Conservation (phyloP, 2,888 invertebrate genomes). For the Zhuqinia jingwanae region DNA sequence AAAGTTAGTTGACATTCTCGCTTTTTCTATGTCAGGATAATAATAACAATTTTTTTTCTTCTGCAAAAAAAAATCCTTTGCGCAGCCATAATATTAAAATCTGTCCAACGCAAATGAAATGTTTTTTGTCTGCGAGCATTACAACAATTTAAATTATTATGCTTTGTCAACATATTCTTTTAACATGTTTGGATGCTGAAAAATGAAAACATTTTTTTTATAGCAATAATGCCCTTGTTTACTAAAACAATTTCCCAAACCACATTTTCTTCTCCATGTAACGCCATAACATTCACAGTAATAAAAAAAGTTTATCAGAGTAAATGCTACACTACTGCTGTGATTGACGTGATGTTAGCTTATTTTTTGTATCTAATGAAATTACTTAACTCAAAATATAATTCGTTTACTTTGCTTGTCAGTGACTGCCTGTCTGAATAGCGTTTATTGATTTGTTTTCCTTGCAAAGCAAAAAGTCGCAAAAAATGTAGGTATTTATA, state of each 20-base stretch:
- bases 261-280: conserved; percentile 7
- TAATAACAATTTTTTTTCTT: neutral
- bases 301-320: neutral
- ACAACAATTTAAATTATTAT: neutral
- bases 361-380: conserved; percentile 1
- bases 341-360: conserved; percentile 3
- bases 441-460: neutral
- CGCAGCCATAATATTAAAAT: conserved; percentile 9
- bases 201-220: too few species aligned
- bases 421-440: too few species aligned
- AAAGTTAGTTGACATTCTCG: conserved; percentile 6
- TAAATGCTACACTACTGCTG: neutral
- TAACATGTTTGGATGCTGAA: too few species aligned
- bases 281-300: conserved; percentile 10
- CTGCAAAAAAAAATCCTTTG: too few species aligned
- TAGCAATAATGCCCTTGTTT: too few species aligned
- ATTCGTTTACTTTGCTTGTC: neutral
- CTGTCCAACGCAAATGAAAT: neutral
- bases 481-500: too few species aligned
- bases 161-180: neutral
- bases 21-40: conserved; percentile 34
- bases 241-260: conserved; percentile 15
- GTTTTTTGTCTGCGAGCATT: neutral
- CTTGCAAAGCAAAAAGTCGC: too few species aligned
- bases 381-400: conserved; percentile 17